Percentiles rank a stretch among this genome's conserved stretches.
Evolutionary conservation across 2,113 vertebrate genomes (phyloP).

Genomic region (Psittacus erithacus): DNA sequence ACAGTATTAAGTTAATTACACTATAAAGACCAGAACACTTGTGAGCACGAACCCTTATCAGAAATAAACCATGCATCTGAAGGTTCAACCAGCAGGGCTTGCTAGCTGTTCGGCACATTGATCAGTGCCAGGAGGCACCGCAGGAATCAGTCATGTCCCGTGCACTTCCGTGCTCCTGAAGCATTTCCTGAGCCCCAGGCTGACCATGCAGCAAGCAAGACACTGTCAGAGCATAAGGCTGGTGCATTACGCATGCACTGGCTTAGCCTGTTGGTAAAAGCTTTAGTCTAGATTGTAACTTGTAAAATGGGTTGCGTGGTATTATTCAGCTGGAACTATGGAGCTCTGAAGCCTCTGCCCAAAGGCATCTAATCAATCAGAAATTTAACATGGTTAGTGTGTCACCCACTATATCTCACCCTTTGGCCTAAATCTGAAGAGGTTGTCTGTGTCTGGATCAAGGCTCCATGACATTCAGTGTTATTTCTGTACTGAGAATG

Average conservation of each 20-base stretch:
- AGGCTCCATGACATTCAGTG: neutral
- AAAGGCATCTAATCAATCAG: neutral
- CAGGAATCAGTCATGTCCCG: neutral
- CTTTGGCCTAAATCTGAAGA: neutral
- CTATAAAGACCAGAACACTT: neutral
- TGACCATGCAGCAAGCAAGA: neutral
- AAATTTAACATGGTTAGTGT: neutral
- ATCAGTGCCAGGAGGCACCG: neutral
- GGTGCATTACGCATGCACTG: neutral
- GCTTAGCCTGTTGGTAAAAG: neutral
- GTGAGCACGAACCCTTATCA: neutral
- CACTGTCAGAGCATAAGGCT: neutral
- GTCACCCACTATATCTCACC: neutral
- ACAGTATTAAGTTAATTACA: neutral
- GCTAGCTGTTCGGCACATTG: neutral
- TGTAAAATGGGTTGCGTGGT: neutral
- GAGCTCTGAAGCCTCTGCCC: neutral
- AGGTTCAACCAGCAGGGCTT: neutral
- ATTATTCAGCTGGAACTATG: conserved; percentile 6
- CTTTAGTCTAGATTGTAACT: neutral
- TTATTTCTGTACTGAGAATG: neutral
- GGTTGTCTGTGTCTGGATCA: neutral
- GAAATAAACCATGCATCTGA: neutral
- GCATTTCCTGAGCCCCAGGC: neutral
- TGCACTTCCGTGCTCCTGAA: neutral